Evolutionary conservation across 2,113 vertebrate species (phyloP).

Genomic region (Etheostoma cragini): DNA sequence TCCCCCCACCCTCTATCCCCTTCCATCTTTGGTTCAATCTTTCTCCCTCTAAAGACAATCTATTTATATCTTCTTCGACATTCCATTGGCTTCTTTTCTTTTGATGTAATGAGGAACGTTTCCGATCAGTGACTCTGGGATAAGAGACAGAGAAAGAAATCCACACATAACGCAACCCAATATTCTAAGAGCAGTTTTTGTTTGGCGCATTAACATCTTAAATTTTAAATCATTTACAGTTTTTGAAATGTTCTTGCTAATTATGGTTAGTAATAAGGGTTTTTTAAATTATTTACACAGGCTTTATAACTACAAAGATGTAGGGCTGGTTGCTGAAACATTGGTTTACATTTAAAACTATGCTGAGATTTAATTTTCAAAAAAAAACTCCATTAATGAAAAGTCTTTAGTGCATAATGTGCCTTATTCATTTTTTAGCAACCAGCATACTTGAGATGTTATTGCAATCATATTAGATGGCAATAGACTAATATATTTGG

Average conservation of each 20-base stretch:
- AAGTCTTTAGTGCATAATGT: background rate
- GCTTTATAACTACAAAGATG: conserved; percentile 2
- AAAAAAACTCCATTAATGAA: background rate
- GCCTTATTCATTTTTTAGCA: background rate
- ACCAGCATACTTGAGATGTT: background rate
- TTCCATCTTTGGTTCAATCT: conserved; percentile 55
- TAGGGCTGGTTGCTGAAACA: background rate
- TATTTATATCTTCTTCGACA: conserved; percentile 68
- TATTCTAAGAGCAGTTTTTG: conserved; percentile 20
- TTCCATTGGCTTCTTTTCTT: conserved; percentile 46
- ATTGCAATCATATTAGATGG: background rate
- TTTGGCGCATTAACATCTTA: conserved; percentile 3
- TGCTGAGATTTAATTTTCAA: conserved; percentile 12
- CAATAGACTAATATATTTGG: background rate
- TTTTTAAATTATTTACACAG: conserved; percentile 74
- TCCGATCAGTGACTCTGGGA: conserved; percentile 49
- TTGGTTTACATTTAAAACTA: background rate
- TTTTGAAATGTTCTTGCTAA: conserved; percentile 83
- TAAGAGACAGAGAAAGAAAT: conserved; percentile 40
- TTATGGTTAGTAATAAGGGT: conserved; percentile 86
- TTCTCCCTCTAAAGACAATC: conserved; percentile 45
- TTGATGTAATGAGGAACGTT: conserved; percentile 68
- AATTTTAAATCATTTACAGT: conserved; percentile 11
- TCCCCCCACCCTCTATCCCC: conserved; percentile 45
- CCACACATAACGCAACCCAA: background rate